Evolutionary conservation across 2,797 vertebrate genomes (phyloP).

Genomic region (Malacoraja senta): DNA sequence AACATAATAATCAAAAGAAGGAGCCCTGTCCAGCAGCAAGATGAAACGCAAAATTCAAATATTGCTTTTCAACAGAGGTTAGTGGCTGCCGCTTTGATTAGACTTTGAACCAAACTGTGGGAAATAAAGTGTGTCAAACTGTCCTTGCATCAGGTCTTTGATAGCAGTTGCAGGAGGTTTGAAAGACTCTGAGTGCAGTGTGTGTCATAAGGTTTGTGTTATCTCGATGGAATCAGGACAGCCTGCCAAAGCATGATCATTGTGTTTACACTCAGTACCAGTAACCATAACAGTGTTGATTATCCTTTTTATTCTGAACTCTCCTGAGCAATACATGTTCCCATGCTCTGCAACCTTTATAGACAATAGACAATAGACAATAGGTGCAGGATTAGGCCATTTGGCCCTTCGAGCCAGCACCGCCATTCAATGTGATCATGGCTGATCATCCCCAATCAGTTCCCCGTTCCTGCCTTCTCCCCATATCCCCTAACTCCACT

Average conservation of each 20-base stretch:
- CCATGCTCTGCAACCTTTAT: neutral
- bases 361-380: no score
- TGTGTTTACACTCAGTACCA: neutral
- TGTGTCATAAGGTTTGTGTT: neutral
- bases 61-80: neutral
- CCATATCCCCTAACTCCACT: no score
- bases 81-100: neutral
- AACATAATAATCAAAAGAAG: neutral
- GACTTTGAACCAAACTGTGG: neutral
- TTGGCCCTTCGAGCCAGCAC: no score
- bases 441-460: no score
- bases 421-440: no score
- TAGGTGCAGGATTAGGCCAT: no score
- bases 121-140: neutral
- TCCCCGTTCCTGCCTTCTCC: no score
- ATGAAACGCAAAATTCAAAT: neutral
- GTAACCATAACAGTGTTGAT: neutral
- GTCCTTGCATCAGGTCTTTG: neutral
- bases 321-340: neutral
- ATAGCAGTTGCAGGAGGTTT: neutral
- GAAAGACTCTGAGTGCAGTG: neutral
- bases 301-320: neutral
- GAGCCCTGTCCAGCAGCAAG: neutral
- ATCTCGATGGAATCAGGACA: neutral
- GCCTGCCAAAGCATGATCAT: no score